Evolutionary conservation across 2,113 vertebrate species (phyloP).

Genomic region (Phocoena sinus): DNA sequence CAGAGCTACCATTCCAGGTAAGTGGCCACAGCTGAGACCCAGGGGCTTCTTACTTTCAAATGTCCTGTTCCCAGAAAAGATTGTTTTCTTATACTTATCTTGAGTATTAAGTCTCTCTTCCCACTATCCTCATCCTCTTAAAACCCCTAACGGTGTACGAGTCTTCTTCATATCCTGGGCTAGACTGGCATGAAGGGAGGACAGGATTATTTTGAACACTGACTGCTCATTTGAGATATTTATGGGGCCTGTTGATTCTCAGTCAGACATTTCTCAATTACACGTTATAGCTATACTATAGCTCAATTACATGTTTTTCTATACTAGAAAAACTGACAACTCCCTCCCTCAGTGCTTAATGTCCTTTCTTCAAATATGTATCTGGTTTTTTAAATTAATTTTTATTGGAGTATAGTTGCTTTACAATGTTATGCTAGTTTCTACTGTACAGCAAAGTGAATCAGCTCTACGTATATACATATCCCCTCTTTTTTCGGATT

Average conservation of each 20-base stretch:
- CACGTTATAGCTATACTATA: background rate
- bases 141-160: background rate
- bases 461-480: no score
- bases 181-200: background rate
- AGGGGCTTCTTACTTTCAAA: background rate
- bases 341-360: background rate
- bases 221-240: background rate
- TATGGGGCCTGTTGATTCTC: background rate
- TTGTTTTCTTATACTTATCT: background rate
- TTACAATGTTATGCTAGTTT: no score
- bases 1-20: slow-evolving; percentile 93
- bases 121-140: background rate
- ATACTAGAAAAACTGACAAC: background rate
- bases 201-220: background rate
- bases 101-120: background rate
- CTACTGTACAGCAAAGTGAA: no score
- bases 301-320: background rate
- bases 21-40: slow-evolving; percentile 34
- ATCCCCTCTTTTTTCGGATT: no score
- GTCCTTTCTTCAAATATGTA: background rate
- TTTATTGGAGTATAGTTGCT: no score
- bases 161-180: background rate
- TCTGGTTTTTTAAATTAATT: background rate
- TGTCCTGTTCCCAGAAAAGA: background rate
- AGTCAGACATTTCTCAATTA: background rate